Conservation (phyloP, 1,140 invertebrate species). For the Olivierus martensii region DNA sequence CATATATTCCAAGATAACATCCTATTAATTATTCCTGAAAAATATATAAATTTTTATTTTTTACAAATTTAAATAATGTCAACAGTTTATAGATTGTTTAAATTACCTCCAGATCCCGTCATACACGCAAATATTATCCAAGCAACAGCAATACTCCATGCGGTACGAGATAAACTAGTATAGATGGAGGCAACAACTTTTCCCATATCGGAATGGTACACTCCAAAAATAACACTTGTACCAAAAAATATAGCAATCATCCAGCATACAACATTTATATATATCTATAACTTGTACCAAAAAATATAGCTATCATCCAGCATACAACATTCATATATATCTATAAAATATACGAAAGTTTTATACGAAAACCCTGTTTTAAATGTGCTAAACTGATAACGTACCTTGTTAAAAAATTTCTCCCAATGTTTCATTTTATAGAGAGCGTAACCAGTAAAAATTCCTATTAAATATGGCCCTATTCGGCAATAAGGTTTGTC, state of each 20-base stretch:
- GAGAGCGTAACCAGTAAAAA: constrained; percentile 32
- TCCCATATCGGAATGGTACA: constrained; percentile 9
- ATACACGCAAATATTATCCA: constrained; percentile 37
- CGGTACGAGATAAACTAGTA: constrained; percentile 25
- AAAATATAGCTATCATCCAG: constrained; percentile 6
- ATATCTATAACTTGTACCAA: neutral
- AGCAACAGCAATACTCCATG: constrained; percentile 31
- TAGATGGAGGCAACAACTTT: constrained; percentile 35
- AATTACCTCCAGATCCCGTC: constrained; percentile 21
- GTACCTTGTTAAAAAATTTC: constrained; percentile 17
- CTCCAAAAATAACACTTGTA: constrained; percentile 11
- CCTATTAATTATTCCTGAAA: constrained; percentile 24
- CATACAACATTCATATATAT: neutral
- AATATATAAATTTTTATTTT: neutral
- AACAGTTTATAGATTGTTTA: neutral
- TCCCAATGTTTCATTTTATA: constrained; percentile 12
- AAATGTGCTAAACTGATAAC: neutral
- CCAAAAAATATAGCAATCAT: constrained; percentile 1
- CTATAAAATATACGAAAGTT: neutral
- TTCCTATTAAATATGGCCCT: constrained; percentile 37
- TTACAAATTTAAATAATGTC: no score
- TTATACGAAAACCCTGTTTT: neutral
- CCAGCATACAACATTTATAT: constrained; percentile 1
- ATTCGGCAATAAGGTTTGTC: constrained; percentile 45
- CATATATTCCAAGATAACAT: constrained; percentile 29